A percentile compares a stretch with the other conserved stretches of the same genome.
Conservation (phyloP, 2,113 vertebrate genomes). For the Gymnarchus niloticus region DNA sequence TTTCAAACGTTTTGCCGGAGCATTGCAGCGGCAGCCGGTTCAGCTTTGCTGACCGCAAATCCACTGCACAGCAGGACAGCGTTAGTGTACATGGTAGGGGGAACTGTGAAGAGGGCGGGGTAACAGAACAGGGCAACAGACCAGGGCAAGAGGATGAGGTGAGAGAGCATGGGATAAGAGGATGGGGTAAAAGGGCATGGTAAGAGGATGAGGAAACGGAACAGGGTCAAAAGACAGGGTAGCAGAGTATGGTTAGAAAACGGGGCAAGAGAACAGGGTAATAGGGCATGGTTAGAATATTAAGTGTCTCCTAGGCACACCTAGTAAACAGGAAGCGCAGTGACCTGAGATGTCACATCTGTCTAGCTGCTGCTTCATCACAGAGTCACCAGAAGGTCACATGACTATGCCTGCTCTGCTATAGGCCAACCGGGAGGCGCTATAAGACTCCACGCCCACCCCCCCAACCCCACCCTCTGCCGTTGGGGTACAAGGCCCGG, state of each 20-base stretch:
- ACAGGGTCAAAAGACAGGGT: not conserved
- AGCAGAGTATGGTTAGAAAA: too few relatives aligned
- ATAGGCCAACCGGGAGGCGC: not conserved
- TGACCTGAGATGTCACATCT: not conserved
- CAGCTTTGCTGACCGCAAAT: not conserved
- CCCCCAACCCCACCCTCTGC: too few relatives aligned
- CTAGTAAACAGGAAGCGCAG: too few relatives aligned
- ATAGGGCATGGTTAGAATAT: not conserved
- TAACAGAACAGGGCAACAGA: too few relatives aligned
- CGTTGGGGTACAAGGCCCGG: too few relatives aligned
- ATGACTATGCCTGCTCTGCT: too few relatives aligned
- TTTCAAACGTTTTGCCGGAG: too few relatives aligned
- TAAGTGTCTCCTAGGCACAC: not conserved
- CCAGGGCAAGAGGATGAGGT: too few relatives aligned
- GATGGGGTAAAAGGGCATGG: constrained; percentile 32
- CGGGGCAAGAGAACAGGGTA: not conserved
- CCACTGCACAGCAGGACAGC: constrained; percentile 10
- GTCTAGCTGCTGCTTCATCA: not conserved
- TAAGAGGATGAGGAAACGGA: not conserved
- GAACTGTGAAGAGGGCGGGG: too few relatives aligned
- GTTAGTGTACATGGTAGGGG: too few relatives aligned
- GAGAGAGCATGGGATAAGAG: not conserved
- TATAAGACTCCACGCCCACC: too few relatives aligned
- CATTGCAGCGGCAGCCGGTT: not conserved
- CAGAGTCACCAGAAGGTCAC: not conserved